Conservation (phyloP, 2,113 vertebrate genomes). For the Caloenas nicobarica region DNA sequence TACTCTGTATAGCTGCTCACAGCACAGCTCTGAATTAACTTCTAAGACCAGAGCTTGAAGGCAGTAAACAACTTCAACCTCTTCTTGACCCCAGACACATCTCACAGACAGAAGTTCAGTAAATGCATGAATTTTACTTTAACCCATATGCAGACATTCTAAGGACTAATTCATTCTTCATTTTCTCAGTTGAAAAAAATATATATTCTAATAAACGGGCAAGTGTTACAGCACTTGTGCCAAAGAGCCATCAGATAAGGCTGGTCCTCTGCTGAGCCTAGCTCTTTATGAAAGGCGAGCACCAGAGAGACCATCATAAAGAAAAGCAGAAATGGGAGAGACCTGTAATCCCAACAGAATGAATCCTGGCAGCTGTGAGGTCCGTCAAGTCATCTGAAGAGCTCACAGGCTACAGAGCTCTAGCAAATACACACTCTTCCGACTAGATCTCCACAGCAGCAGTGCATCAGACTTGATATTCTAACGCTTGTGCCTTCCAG, state of each 20-base stretch:
- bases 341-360: background rate
- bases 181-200: background rate
- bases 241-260: background rate
- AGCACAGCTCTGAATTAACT: slow-evolving; percentile 46
- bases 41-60: slow-evolving; percentile 16
- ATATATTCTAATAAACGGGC: background rate
- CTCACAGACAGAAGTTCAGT: slow-evolving; percentile 8
- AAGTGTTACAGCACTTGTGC: background rate
- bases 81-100: slow-evolving; percentile 11
- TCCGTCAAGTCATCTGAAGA: background rate
- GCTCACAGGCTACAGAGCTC: background rate
- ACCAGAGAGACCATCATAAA: background rate
- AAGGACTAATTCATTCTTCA: background rate
- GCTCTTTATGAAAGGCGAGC: rapidly evolving
- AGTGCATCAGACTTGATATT: background rate
- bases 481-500: background rate
- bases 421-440: background rate
- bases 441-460: background rate
- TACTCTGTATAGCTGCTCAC: background rate
- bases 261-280: background rate
- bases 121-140: slow-evolving; percentile 5
- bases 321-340: background rate
- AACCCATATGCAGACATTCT: background rate
- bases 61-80: slow-evolving; percentile 49
- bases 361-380: background rate